Percentiles rank a stretch among this genome's conserved stretches.
phyloP scores from a whole-genome alignment of 2,888 invertebrate genomes.

The Tubulanus polymorphus region DNA sequence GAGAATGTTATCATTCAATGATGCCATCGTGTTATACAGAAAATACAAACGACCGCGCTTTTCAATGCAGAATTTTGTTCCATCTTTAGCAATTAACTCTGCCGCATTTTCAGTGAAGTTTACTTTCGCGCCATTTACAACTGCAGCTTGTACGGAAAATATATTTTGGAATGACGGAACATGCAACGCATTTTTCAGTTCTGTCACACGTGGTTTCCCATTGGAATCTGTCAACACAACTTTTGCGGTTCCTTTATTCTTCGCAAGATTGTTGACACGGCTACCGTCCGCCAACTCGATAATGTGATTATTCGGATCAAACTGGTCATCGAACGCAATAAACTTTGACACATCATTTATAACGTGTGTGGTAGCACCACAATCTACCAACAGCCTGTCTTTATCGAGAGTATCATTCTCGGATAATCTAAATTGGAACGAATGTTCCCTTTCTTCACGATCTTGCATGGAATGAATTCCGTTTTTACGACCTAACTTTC shows the following conservation, averaged over 20 bases:
- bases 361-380: constrained; percentile 17
- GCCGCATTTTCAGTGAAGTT: constrained; percentile 13
- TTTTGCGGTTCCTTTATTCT: constrained; percentile 10
- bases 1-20: too few relatives aligned
- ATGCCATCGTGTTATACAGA: constrained; percentile 9
- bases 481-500: too few relatives aligned
- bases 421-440: background rate
- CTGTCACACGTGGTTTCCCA: background rate
- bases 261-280: constrained; percentile 14
- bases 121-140: constrained; percentile 15
- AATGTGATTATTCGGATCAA: constrained; percentile 15
- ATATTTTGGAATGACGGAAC: constrained; percentile 20
- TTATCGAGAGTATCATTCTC: background rate
- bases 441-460: too few relatives aligned
- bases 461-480: too few relatives aligned
- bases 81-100: constrained; percentile 3
- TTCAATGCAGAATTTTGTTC: constrained; percentile 16
- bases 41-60: constrained; percentile 17
- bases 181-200: constrained; percentile 3
- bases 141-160: constrained; percentile 24
- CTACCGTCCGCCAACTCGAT: constrained; percentile 23
- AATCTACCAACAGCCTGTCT: constrained; percentile 14
- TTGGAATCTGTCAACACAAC: constrained; percentile 9
- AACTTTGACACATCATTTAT: constrained; percentile 13
- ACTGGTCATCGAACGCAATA: constrained; percentile 12